Base-by-base conservation (phyloP, 2,797 vertebrate species). In the Macropodus opercularis region DNA sequence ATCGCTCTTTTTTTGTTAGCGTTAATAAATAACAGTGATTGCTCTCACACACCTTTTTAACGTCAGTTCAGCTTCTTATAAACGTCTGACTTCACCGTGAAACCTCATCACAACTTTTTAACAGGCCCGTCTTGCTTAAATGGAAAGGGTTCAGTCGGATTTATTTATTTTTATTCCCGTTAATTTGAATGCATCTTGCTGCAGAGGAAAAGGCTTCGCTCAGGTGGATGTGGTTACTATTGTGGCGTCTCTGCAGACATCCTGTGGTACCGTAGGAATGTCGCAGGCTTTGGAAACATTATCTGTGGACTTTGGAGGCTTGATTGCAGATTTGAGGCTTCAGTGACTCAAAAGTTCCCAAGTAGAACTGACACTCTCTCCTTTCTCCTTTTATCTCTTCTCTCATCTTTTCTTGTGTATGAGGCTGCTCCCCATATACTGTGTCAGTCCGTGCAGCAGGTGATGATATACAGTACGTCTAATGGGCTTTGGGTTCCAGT, bases 391-490 rank as follows among this genome's bases (percentile, higher is more conserved):
- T 59, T 12, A 51, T 38, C 32, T 47, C 54, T 29, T 4, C 17
- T 13, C 46, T 19, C 12, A 19, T 47, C 44, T 31, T 29, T 35
- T 51, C 35, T 60, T 43, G 48, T 56, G 36, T 18, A 48, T 39
- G 54, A 55, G 63, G 47, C 34, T 36, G 35, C 13, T n/a, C 34
- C 46, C n/a, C 15, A 34, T 17, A 24, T 55, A 57, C 63, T 48
- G 60, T 65, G 69, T 63, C 39, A 38, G 61, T 63, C 67, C 46
- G 56, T 82, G 76, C 75, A 71, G 72, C 62, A 69, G 75, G 68
- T 83, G 74, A 79, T 85, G 88, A 87, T 85, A 80, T 77, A 36
- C 35, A 11, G n/a, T 36, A 86, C 76, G 80, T 89, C 69, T 89
- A 85, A 88, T 81, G 84, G 86, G 81, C 77, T 82, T 77, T 19